Base-by-base conservation (phyloP, 2,888 invertebrate species). In the Flexamia atlantica region DNA sequence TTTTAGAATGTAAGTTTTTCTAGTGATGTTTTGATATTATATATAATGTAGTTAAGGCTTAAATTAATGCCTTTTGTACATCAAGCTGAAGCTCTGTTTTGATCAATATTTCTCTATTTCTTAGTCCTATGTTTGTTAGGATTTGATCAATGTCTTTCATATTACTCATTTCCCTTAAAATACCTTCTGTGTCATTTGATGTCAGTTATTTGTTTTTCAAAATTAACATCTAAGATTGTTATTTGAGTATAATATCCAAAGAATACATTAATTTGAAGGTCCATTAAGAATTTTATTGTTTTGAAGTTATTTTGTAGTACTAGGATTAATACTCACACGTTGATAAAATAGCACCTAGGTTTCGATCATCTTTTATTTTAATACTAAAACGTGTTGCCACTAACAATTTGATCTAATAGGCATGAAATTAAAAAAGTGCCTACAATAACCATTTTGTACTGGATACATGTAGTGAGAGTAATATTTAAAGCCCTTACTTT, bases 1-100 rank as follows among this genome's bases (percentile, higher is more conserved):
- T 64, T 3, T 64, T 57, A 64, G 28, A 9, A 64, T 28, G 2
- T 64, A 28, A 64, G 30, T 20, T 30, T 64, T 64, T 64, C 64
- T 64, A 64, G 64, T 64, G 64, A 64, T 28, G 28, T 28, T 64
- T 17, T 28, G 64, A 64, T 64, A 64, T 64, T 64, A 64, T 64
- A 28, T 23, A 57, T 10, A 64, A 28, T 23, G 23, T 10, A 64
- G 14, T 12, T 64, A 64, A 28, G 64, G 30, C 28, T 28, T 9
- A 17, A 64, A 30, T 64, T 4, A 2, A 57, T 57, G 64, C 28
- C 25, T 28, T 64, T 64, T 25, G 4, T 9, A 28, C 64, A 14
- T 14, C 7, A 64, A 25, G 14, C 14, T 64, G 64, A 14, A 12
- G 30, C 30, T 64, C 14, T 64, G 28, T 28, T 30, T 17, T 14